A percentile compares a stretch with the other conserved stretches of the same genome.
Evolutionary conservation across 1,140 invertebrate species (phyloP).

Genomic region (Cherax quadricarinatus): DNA sequence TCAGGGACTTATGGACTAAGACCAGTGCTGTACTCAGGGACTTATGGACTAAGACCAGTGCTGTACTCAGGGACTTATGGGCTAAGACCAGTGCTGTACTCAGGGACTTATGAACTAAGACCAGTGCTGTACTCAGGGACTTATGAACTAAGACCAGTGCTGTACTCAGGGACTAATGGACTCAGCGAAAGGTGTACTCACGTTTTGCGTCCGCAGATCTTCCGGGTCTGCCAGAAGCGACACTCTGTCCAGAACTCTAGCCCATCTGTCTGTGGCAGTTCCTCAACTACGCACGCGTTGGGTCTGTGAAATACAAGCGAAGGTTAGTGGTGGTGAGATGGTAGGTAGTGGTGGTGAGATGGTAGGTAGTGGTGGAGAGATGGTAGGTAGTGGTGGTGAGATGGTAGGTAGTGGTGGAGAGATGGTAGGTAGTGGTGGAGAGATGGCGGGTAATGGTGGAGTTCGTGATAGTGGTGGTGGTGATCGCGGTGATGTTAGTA

Average conservation of each 20-base stretch:
- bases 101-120: no score
- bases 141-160: no score
- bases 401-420: neutral
- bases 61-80: no score
- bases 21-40: no score
- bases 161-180: no score
- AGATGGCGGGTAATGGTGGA: no score
- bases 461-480: neutral
- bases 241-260: constrained; percentile 79
- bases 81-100: no score
- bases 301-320: constrained; percentile 74
- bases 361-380: neutral
- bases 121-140: no score
- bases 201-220: constrained; percentile 79
- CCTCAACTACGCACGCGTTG: constrained; percentile 79
- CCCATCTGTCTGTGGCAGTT: constrained; percentile 76
- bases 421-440: neutral
- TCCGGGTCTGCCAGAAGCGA: constrained; percentile 78
- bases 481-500: neutral
- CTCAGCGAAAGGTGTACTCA: constrained; percentile 74
- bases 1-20: no score
- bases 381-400: no score
- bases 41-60: no score
- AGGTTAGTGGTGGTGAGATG: neutral
- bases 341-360: neutral